Conservation (phyloP, 2,113 vertebrate species). For the Lota lota region DNA sequence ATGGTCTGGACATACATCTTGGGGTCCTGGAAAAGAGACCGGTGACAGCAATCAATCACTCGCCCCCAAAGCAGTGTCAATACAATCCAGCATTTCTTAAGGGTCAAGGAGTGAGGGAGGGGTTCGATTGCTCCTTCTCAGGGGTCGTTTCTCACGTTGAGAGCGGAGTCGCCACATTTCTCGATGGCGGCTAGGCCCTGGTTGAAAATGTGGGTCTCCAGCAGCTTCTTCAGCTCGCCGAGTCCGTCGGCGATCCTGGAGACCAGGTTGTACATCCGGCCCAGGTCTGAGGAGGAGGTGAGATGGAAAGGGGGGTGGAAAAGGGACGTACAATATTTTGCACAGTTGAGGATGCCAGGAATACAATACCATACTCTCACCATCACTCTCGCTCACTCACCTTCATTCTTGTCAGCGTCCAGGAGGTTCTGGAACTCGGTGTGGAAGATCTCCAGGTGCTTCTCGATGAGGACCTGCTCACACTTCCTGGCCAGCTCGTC, state of each 20-base stretch:
- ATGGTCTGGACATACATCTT: conserved; percentile 94
- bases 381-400: conserved; percentile 44
- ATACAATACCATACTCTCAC: no score
- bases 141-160: conserved; percentile 61
- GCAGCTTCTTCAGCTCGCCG: conserved; percentile 87
- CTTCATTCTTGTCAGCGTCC: conserved; percentile 91
- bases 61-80: no score
- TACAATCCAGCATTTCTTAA: no score
- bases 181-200: conserved; percentile 90
- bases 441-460: conserved; percentile 90
- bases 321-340: no score
- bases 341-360: no score
- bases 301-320: no score
- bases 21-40: conserved; percentile 74
- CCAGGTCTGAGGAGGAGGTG: conserved; percentile 75
- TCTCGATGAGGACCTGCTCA: conserved; percentile 90
- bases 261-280: conserved; percentile 90
- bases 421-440: conserved; percentile 89
- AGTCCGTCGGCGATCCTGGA: conserved; percentile 89
- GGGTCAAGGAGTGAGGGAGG: no score
- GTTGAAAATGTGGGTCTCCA: conserved; percentile 91
- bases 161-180: conserved; percentile 88
- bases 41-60: background rate
- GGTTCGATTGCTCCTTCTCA: background rate
- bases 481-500: conserved; percentile 88